Percentiles rank a stretch among this genome's conserved stretches.
These are phyloP conservation scores for Alosa alosa DNA, from an alignment of 2,113 vertebrate species.

Conservation along the genomic window DNA sequence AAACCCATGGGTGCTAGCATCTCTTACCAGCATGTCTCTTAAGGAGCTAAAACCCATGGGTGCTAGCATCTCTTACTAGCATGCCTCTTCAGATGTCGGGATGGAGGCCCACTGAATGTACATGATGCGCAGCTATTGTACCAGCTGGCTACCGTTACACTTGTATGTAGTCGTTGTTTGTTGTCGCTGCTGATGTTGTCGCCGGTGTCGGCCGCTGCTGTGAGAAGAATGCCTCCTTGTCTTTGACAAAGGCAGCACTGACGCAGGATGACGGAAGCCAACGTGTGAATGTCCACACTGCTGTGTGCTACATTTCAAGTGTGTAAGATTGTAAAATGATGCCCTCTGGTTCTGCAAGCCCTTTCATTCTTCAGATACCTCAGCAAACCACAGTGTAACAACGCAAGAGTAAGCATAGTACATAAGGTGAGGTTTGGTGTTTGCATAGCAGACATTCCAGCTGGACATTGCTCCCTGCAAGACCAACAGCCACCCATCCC, in stretches of 20 bases:
- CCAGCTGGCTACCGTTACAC: no score
- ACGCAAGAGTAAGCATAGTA: not conserved
- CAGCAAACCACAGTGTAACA: not conserved
- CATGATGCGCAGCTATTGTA: no score
- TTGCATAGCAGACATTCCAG: not conserved
- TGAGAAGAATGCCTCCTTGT: conserved; percentile 2
- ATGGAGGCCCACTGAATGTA: no score
- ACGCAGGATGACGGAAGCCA: not conserved
- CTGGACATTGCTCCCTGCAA: not conserved
- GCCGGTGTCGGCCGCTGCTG: not conserved
- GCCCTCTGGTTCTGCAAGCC: not conserved
- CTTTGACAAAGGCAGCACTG: not conserved
- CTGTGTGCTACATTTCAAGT: not conserved
- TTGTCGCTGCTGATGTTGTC: not conserved
- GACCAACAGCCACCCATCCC: not conserved
- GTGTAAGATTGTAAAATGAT: not conserved
- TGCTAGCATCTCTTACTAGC: no score
- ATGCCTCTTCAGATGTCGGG: no score
- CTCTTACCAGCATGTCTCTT: no score
- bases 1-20: no score
- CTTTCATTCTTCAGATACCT: not conserved
- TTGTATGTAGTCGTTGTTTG: not conserved
- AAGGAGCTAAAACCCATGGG: no score
- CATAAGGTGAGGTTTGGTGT: not conserved
- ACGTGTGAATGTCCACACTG: not conserved